These are phyloP conservation scores for Sylvietta virens DNA, from an alignment of 2,113 vertebrate genomes.

Conservation along the genomic window DNA sequence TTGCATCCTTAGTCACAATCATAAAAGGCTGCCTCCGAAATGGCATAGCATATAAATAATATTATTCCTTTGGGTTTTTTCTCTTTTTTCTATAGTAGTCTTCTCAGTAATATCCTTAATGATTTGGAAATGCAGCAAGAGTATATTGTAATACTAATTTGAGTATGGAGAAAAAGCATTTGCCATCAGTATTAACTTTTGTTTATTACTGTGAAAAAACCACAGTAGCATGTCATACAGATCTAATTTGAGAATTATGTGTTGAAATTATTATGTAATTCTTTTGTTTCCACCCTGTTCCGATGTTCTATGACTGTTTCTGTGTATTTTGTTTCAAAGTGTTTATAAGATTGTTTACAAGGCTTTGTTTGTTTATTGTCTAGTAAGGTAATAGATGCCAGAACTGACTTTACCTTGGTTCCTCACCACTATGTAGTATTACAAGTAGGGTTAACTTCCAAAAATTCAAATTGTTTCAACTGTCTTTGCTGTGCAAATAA, in stretches of 20 bases:
- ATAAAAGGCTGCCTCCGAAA: neutral
- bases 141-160: neutral
- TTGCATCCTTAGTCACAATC: neutral
- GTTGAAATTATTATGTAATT: neutral
- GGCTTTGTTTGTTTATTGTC: neutral
- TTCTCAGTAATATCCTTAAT: neutral
- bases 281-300: neutral
- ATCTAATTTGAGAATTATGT: slow-evolving; percentile 7
- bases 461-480: neutral
- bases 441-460: neutral
- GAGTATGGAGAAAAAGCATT: neutral
- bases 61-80: neutral
- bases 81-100: neutral
- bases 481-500: neutral
- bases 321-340: neutral
- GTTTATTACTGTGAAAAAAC: neutral
- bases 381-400: neutral
- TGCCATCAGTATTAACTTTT: neutral
- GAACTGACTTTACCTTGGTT: neutral
- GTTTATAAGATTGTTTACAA: neutral
- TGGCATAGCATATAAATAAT: neutral
- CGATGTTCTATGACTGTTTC: neutral
- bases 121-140: neutral
- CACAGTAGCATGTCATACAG: neutral
- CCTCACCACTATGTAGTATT: neutral